These are phyloP conservation scores for Neogobius melanostomus DNA, from an alignment of 2,113 vertebrate species.

Conservation along the genomic window DNA sequence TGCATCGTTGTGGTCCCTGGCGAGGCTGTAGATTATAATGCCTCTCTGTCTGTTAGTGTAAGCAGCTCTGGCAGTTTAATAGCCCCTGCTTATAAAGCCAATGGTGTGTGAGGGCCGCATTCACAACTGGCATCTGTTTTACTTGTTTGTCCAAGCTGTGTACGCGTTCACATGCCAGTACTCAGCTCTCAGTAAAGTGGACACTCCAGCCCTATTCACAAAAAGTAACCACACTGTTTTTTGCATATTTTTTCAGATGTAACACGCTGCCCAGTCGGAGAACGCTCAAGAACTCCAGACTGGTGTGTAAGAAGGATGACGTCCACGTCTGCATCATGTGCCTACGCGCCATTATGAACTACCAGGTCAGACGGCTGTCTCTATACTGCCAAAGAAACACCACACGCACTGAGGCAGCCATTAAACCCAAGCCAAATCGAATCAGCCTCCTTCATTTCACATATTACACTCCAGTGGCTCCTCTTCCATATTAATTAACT, in stretches of 20 bases:
- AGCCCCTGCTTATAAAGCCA: slow-evolving; percentile 29
- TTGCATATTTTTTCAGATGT: slow-evolving; percentile 71
- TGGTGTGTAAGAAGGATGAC: slow-evolving; percentile 96
- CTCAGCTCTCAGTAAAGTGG: background rate
- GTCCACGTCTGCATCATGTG: slow-evolving; percentile 98
- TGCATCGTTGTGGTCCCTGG: slow-evolving; percentile 20
- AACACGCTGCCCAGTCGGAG: slow-evolving; percentile 90
- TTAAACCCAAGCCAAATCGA: slow-evolving; percentile 31
- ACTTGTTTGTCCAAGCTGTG: slow-evolving; percentile 21
- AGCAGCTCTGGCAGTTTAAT: slow-evolving; percentile 54
- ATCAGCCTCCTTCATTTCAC: slow-evolving; percentile 29
- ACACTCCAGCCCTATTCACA: background rate
- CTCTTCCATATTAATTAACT: slow-evolving; percentile 28
- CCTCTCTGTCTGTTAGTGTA: slow-evolving; percentile 49
- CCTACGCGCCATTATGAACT: slow-evolving; percentile 96
- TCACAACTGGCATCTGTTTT: slow-evolving; percentile 52
- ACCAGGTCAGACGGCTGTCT: slow-evolving; percentile 81
- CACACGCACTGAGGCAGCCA: slow-evolving; percentile 11
- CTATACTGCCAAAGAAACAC: background rate
- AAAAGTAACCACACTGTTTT: background rate
- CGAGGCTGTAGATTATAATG: slow-evolving; percentile 49
- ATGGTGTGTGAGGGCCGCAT: slow-evolving; percentile 19
- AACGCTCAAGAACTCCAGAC: slow-evolving; percentile 91
- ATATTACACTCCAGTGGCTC: slow-evolving; percentile 15
- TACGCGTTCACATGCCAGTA: slow-evolving; percentile 17